These are phyloP conservation scores for Drosophila quadrilineata DNA, from an alignment of 1,140 invertebrate genomes.

Conservation along the genomic window DNA sequence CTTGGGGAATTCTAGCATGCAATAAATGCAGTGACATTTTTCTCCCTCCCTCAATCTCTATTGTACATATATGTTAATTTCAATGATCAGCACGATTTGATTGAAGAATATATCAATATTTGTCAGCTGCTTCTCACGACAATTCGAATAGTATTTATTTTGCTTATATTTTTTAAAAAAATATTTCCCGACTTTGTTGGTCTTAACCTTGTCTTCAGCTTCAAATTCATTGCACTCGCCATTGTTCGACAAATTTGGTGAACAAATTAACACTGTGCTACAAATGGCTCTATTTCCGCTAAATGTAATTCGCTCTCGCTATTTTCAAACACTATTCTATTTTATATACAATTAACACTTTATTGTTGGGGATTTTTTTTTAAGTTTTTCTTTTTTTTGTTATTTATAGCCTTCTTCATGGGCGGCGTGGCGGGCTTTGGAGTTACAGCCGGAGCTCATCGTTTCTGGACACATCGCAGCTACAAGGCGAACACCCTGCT, in stretches of 20 bases:
- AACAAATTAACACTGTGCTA: constrained; percentile 52
- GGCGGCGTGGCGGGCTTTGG: constrained; percentile 85
- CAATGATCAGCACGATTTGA: too few species aligned
- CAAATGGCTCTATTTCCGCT: constrained; percentile 71
- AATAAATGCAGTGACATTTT: constrained; percentile 3
- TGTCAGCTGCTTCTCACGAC: too few species aligned
- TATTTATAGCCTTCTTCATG: constrained; percentile 81
- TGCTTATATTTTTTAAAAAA: too few species aligned
- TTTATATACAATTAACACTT: constrained; percentile 57
- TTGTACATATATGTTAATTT: too few species aligned
- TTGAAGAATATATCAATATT: too few species aligned
- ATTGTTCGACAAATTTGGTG: constrained; percentile 43
- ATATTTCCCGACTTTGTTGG: not conserved
- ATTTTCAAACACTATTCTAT: constrained; percentile 2
- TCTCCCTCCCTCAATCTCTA: not conserved
- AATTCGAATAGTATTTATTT: too few species aligned
- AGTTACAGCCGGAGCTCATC: constrained; percentile 91
- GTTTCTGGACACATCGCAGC: constrained; percentile 91
- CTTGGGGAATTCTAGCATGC: not conserved
- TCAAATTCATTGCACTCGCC: too few species aligned
- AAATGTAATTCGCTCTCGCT: constrained; percentile 60
- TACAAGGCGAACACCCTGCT: constrained; percentile 91
- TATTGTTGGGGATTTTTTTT: constrained; percentile 24
- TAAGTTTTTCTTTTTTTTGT: not conserved
- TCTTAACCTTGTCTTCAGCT: constrained; percentile 7